phyloP scores from a whole-genome alignment of 1,140 invertebrate species.

The Penaeus japonicus region DNA sequence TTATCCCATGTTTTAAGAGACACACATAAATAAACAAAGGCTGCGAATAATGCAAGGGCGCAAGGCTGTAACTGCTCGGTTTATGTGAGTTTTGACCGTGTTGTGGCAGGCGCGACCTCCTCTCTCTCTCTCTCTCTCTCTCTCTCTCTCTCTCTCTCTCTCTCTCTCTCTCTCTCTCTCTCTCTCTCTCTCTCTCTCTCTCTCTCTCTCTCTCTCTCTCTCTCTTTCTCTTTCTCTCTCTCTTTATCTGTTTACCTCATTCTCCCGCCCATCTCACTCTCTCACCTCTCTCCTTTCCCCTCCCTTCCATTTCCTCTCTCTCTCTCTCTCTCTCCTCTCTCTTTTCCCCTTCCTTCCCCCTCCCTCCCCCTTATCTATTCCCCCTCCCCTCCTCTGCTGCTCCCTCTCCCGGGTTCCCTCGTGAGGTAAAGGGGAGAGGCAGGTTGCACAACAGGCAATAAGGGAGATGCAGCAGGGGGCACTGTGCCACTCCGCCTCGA shows the following conservation, averaged over 20 bases:
- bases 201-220: background rate
- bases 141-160: background rate
- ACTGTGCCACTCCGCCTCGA: no score
- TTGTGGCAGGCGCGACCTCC: no score
- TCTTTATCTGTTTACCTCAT: background rate
- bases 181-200: background rate
- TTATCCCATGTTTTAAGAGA: no score
- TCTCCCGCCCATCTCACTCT: background rate
- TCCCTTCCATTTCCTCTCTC: background rate
- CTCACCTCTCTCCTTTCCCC: background rate
- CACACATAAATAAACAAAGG: no score
- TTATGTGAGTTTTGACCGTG: no score
- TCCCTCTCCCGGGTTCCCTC: background rate
- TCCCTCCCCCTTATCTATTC: background rate
- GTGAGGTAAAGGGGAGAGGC: background rate
- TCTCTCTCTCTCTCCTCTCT: background rate
- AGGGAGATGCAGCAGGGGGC: no score
- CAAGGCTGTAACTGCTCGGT: no score
- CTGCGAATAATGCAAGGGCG: no score
- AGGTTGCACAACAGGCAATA: no score
- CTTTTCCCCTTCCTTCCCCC: background rate
- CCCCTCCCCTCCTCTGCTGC: background rate
- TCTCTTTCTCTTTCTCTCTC: background rate
- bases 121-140: background rate
- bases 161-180: background rate